These are phyloP conservation scores for Tachysurus fulvidraco DNA, from an alignment of 2,113 vertebrate genomes.

Conservation along the genomic window DNA sequence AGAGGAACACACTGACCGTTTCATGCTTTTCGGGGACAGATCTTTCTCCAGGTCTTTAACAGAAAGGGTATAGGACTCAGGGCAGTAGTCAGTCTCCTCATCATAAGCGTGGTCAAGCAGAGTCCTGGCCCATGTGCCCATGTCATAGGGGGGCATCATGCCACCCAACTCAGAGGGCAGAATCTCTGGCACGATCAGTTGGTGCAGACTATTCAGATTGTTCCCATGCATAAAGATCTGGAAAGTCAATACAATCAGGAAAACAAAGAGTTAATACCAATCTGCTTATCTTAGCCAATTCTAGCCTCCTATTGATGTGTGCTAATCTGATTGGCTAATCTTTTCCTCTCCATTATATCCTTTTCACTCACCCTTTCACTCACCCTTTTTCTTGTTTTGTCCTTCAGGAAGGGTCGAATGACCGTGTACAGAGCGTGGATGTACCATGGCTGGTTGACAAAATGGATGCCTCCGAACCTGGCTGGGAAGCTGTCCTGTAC, in stretches of 20 bases:
- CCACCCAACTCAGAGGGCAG: conserved; percentile 96
- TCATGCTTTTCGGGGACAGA: conserved; percentile 94
- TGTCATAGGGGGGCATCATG: conserved; percentile 97
- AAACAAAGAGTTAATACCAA: not conserved
- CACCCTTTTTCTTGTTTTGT: conserved; percentile 99
- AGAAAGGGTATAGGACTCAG: conserved; percentile 84
- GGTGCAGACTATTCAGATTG: conserved; percentile 97
- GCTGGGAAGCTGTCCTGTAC: conserved; percentile 97
- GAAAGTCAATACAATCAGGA: not conserved
- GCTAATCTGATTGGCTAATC: conserved; percentile 22
- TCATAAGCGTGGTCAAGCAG: conserved; percentile 98
- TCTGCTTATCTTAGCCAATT: not conserved
- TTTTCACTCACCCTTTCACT: conserved; percentile 41
- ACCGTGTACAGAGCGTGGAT: conserved; percentile 98
- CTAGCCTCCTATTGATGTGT: conserved; percentile 12
- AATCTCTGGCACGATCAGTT: conserved; percentile 96
- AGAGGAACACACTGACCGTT: conserved; percentile 78
- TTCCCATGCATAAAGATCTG: conserved; percentile 99
- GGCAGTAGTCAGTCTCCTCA: conserved; percentile 89
- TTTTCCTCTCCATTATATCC: not conserved
- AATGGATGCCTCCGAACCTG: conserved; percentile 97
- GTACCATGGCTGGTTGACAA: conserved; percentile 98
- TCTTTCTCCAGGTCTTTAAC: conserved; percentile 88
- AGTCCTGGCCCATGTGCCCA: conserved; percentile 97
- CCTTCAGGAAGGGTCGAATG: conserved; percentile 95